Evolutionary conservation across 2,113 vertebrate species (phyloP), one percentile per base, ranked within the genome.

Genomic region (Chaetura pelagica): DNA sequence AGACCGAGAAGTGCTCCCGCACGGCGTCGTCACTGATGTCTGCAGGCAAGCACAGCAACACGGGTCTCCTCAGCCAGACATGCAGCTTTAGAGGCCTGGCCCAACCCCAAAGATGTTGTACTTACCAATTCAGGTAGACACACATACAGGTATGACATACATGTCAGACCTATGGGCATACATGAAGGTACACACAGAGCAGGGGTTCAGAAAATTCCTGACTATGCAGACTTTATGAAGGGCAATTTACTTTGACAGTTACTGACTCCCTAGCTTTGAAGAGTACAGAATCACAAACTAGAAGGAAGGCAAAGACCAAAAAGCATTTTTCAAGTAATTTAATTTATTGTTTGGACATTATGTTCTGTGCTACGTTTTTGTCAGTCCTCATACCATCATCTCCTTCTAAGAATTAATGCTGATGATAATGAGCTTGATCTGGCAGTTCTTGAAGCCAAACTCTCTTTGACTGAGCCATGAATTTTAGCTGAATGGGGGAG

Each of bases 1-100:
- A 99, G 48, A 97, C 95, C 20, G 96, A 68, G 52, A 99, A 99
- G 84, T 99, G 99, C 2, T 97, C 90, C 29, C 99, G 97, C 48
- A 99, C 81, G 0, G 94, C 61, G 4, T 98, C 94, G 2, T 99
- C 99, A 0, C 63, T 96, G 21, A 99, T 95, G 69, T 99, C 99
- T 99, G 84, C 42, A 59, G 94, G 67, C 29, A 92, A 94, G 62
- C 62, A 54, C 68, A 94, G 61, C 0, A 3, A 44, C 42, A 68
- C 80, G n/a, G 54, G 64, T 5, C 35, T 85, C 64, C 42, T 76
- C 71, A 68, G 51, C 34, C 40, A 68, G 6, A 35, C 59, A 68
- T 38, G 10, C 5, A 2, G 44, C 62, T 72, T 14, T 24, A 54
- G 14, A 48, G 82, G 76, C 55, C 84, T 62, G 32, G 48, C 59